Percentiles rank a stretch among this genome's conserved stretches.
Evolutionary conservation across 2,888 invertebrate species (phyloP).

Genomic region (Phorcus lineatus): DNA sequence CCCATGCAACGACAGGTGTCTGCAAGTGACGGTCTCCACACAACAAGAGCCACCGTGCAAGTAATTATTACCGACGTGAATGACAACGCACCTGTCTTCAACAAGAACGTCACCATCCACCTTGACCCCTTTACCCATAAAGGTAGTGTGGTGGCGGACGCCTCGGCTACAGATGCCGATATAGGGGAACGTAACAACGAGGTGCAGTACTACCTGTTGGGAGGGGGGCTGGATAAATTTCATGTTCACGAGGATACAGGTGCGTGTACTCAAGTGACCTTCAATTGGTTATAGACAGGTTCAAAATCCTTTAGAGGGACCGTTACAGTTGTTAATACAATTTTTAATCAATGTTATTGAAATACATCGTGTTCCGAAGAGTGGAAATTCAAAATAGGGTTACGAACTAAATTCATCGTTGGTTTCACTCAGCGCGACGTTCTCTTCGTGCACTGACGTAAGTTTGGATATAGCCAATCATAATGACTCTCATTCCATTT

Average conservation of each 20-base stretch:
- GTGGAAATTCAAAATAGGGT: too few species aligned
- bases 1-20: neutral
- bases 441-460: too few species aligned
- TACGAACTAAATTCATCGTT: too few species aligned
- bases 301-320: too few species aligned
- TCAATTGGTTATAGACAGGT: too few species aligned
- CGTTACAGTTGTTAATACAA: too few species aligned
- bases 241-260: conserved; percentile 30
- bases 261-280: neutral
- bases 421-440: too few species aligned
- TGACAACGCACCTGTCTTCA: conserved; percentile 37
- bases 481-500: too few species aligned
- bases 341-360: too few species aligned
- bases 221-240: conserved; percentile 38
- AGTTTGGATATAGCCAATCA: too few species aligned
- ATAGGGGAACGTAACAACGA: conserved; percentile 24
- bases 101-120: neutral
- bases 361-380: too few species aligned
- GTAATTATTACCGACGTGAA: conserved; percentile 35
- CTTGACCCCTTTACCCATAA: neutral
- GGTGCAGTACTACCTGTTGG: conserved; percentile 28
- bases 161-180: conserved; percentile 31
- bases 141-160: conserved; percentile 20
- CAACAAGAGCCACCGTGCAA: neutral
- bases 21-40: neutral